Evolutionary conservation across 2,888 invertebrate genomes (phyloP).

Genomic region (Hydropsyche betteni): DNA sequence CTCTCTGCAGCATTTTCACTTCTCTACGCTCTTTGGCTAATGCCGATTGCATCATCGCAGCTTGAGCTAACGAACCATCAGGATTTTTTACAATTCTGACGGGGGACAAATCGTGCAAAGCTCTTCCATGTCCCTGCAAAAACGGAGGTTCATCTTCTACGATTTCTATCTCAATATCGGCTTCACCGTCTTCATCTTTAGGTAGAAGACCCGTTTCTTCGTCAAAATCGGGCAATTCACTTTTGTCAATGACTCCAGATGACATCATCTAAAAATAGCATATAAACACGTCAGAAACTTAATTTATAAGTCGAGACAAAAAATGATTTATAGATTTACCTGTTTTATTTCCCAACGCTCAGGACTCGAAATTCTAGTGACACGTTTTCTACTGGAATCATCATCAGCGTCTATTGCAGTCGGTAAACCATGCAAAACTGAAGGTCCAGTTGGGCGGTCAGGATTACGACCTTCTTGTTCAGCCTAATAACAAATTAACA

Average conservation of each 20-base stretch:
- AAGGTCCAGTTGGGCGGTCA: constrained; percentile 80
- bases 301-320: constrained; percentile 17
- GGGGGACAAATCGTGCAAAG: constrained; percentile 90
- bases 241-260: constrained; percentile 89
- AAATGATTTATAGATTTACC: constrained; percentile 58
- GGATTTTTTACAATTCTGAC: constrained; percentile 98
- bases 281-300: constrained; percentile 15
- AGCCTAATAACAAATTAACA: constrained; percentile 56
- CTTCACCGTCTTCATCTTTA: constrained; percentile 93
- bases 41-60: constrained; percentile 99
- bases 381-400: constrained; percentile 82
- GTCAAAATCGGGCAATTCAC: constrained; percentile 96
- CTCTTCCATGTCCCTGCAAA: constrained; percentile 90
- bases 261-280: constrained; percentile 77
- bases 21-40: constrained; percentile 96
- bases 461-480: constrained; percentile 88
- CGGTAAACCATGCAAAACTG: constrained; percentile 66
- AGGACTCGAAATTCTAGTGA: constrained; percentile 93
- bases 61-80: constrained; percentile 97
- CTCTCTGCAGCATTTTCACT: constrained; percentile 94
- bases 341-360: constrained; percentile 98
- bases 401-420: constrained; percentile 78
- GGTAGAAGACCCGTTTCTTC: constrained; percentile 94
- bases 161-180: constrained; percentile 97
- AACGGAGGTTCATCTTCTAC: constrained; percentile 99